Conservation (phyloP, 2,113 vertebrate species). For the Tupaia tana region DNA sequence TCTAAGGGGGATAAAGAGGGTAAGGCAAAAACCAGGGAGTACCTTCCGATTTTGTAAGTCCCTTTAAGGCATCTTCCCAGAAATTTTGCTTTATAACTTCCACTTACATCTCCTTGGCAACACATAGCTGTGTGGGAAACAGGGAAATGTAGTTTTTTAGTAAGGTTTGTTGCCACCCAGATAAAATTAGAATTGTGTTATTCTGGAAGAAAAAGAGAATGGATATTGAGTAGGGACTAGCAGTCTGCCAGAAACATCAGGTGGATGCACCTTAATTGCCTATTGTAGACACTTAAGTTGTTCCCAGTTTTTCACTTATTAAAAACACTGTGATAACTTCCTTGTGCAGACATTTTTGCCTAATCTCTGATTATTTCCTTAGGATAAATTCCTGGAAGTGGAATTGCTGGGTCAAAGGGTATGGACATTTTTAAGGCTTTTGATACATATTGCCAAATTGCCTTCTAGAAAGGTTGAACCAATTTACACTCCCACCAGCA, state of each 20-base stretch:
- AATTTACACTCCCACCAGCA: constrained; percentile 72
- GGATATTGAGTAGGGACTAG: constrained; percentile 50
- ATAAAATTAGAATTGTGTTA: constrained; percentile 48
- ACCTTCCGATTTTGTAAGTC: constrained; percentile 32
- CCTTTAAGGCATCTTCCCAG: constrained; percentile 29
- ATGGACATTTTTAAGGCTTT: constrained; percentile 78
- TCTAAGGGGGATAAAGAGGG: constrained; percentile 19
- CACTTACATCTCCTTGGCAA: not conserved
- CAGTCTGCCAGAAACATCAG: constrained; percentile 61
- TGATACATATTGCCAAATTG: constrained; percentile 77
- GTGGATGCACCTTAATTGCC: constrained; percentile 69
- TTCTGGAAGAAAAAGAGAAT: constrained; percentile 47
- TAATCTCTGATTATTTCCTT: constrained; percentile 82
- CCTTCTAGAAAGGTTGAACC: constrained; percentile 78
- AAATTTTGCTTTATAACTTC: constrained; percentile 16
- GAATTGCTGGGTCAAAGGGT: constrained; percentile 79
- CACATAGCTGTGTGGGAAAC: constrained; percentile 13
- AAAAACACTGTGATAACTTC: constrained; percentile 74
- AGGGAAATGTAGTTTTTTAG: constrained; percentile 55
- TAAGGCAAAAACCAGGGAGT: constrained; percentile 36
- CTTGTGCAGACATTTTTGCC: constrained; percentile 77
- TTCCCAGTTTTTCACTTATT: constrained; percentile 75
- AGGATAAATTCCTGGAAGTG: constrained; percentile 80
- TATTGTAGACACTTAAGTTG: constrained; percentile 71
- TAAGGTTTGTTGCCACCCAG: constrained; percentile 41